Evolutionary conservation across 2,113 vertebrate species (phyloP).

Genomic region (Psephotus haematonotus): DNA sequence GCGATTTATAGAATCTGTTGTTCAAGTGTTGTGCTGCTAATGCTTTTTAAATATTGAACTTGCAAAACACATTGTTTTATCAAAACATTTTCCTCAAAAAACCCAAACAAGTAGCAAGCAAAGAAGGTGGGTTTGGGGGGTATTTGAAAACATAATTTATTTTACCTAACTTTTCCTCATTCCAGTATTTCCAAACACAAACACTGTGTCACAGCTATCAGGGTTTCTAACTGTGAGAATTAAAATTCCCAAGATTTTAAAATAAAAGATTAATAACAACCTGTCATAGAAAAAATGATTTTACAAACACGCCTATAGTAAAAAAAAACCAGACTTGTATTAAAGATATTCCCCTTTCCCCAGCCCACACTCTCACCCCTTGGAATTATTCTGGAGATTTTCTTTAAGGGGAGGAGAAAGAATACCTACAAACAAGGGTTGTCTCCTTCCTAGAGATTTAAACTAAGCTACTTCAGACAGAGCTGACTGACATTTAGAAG

Average conservation of each 20-base stretch:
- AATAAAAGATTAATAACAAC: neutral
- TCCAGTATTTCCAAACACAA: constrained; percentile 78
- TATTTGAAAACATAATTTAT: neutral
- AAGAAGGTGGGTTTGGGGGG: neutral
- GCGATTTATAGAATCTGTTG: neutral
- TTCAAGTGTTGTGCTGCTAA: neutral
- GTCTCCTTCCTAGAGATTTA: neutral
- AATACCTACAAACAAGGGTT: neutral
- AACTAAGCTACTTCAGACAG: neutral
- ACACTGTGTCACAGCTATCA: constrained; percentile 76
- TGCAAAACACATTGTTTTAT: neutral
- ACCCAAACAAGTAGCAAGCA: neutral
- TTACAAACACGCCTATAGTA: neutral
- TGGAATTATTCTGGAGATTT: neutral
- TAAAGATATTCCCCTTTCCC: neutral
- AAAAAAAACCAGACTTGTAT: neutral
- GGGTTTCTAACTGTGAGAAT: constrained; percentile 79
- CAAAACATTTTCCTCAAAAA: neutral
- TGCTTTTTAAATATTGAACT: neutral
- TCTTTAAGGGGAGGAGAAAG: neutral
- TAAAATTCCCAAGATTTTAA: neutral
- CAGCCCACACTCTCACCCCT: neutral
- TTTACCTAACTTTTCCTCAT: constrained; percentile 80
- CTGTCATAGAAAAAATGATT: neutral
- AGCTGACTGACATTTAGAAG: neutral